Evolutionary conservation across 2,113 vertebrate species (phyloP).

Genomic region (Chroicocephalus ridibundus): DNA sequence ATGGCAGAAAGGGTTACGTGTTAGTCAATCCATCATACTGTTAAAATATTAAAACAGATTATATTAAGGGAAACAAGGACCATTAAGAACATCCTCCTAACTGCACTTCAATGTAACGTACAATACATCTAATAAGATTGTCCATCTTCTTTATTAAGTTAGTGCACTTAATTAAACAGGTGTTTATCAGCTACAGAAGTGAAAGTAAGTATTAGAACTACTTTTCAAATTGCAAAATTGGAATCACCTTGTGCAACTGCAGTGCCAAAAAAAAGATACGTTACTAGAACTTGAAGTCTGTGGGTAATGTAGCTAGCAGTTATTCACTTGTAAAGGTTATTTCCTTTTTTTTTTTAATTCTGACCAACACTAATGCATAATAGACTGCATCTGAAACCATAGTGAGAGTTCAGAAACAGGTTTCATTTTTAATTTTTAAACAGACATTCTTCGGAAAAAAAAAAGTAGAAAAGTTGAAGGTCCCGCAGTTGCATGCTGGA

Average conservation of each 20-base stretch:
- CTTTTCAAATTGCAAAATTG: background rate
- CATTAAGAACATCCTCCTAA: background rate
- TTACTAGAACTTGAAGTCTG: background rate
- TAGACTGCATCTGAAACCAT: background rate
- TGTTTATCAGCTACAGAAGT: background rate
- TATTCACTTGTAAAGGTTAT: background rate
- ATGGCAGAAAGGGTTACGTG: background rate
- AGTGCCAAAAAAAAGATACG: background rate
- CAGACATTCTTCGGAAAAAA: background rate
- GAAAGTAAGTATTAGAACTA: background rate
- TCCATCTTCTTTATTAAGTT: background rate
- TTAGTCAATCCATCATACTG: background rate
- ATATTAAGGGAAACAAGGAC: background rate
- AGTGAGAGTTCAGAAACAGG: background rate
- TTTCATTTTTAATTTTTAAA: background rate
- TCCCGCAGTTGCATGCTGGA: background rate
- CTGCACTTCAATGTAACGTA: background rate
- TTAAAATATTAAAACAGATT: background rate
- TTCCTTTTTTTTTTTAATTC: background rate
- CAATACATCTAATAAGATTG: background rate
- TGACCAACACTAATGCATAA: background rate
- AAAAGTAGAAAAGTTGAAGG: background rate
- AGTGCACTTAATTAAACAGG: background rate
- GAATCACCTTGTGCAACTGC: background rate
- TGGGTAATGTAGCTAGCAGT: background rate